Evolutionary conservation across 2,888 invertebrate species (phyloP).

Genomic region (Cyaniris semiargus): DNA sequence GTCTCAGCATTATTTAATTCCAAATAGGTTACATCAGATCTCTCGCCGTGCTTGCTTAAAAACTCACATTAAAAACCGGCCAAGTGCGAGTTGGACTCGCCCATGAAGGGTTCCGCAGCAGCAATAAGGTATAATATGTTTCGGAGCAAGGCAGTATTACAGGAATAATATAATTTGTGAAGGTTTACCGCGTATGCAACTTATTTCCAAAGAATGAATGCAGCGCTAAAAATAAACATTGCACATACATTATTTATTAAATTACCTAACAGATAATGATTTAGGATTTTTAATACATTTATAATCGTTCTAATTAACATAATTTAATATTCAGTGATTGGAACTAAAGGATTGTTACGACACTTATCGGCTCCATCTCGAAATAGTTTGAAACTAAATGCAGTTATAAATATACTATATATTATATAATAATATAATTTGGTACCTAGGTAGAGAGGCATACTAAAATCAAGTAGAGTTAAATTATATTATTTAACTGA

Average conservation of each 20-base stretch:
- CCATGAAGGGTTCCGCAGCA: too few species aligned
- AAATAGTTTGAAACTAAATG: neutral
- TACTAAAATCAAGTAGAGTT: too few species aligned
- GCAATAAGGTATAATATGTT: too few species aligned
- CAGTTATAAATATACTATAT: too few species aligned
- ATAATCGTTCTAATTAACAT: neutral
- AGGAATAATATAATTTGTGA: neutral
- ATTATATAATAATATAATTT: too few species aligned
- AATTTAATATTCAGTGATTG: conserved; percentile 9
- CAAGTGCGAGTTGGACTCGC: too few species aligned
- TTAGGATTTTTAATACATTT: neutral
- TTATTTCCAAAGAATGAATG: neutral
- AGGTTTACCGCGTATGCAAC: neutral
- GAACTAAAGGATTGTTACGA: neutral
- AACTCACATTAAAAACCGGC: too few species aligned
- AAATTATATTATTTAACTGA: too few species aligned
- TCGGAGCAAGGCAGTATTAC: neutral
- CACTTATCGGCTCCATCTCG: neutral
- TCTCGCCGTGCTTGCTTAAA: too few species aligned
- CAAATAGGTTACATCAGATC: too few species aligned
- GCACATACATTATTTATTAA: neutral
- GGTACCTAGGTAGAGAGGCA: too few species aligned
- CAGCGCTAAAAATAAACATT: neutral
- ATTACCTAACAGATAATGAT: neutral
- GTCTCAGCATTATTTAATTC: too few species aligned